Base-by-base conservation (phyloP, 1,140 invertebrate species). In the Anastrepha ludens region DNA sequence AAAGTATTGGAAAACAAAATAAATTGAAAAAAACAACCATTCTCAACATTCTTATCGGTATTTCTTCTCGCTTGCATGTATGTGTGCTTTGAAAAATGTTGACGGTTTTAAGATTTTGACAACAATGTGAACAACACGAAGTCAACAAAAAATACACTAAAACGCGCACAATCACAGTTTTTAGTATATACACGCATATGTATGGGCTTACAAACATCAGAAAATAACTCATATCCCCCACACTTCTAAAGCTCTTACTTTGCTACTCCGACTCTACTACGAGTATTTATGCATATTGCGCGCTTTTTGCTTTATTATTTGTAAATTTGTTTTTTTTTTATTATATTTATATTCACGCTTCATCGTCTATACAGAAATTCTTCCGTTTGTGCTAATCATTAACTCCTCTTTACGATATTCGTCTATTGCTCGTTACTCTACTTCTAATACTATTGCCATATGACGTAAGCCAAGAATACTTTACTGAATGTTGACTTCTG, bases 391-490 rank as follows among this genome's bases (percentile, higher is more conserved):
- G 41, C 44, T 11, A 29, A 74, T 74, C 67, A 41, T 44, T 47
- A 17, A 47, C 41, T 74, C 47, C 41, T 17, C 67, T 74, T 74
- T 74, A 15, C 41, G 15, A 8, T 74, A 74, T 74, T 74, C 67
- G 13, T 47, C 39, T 74, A 74, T 44, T 74, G 67, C 67, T 41
- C 6, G 7, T 44, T 74, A 74, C 41, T 44, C 41, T 15, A 47
- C 67, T 44, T 47, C 41, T 15, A 74, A 74, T 74, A 15, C 4
- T 6, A 44, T 44, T 55, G 50, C 50, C 50, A 17, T 74, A 74
- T 74, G 67, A 74, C 67, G 67, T 74, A 74, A 74, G 67, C 67
- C 44, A 74, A 47, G 67, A 44, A 44, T 15, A 39, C 39, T 74
- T 74, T 74, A 7, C 15, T 74, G 67, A 8, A 2, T 44, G 17